Conservation (phyloP, 2,797 vertebrate species). For the Propithecus deckenii region DNA sequence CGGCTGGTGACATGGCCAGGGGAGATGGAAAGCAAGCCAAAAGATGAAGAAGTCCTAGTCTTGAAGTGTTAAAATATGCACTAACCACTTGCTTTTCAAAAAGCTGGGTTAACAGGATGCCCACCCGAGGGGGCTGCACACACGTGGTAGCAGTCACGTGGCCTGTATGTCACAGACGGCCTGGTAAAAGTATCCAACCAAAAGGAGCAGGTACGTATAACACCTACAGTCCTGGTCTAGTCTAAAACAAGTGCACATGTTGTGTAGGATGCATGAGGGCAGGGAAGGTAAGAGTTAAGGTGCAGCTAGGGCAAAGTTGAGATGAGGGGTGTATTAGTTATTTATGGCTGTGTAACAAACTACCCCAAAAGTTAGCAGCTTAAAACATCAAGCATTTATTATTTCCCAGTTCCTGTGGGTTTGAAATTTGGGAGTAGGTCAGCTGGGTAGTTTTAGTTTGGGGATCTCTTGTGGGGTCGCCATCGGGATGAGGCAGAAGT, state of each 20-base stretch:
- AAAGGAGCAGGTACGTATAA: neutral
- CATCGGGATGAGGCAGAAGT: neutral
- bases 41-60: neutral
- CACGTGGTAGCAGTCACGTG: too few species aligned
- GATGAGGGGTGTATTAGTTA: neutral
- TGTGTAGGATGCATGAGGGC: neutral
- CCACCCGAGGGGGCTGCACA: neutral
- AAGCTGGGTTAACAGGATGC: neutral
- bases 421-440: neutral
- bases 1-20: neutral
- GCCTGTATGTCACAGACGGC: neutral
- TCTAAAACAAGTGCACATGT: neutral
- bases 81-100: neutral
- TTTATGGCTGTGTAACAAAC: neutral
- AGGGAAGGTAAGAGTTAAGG: neutral
- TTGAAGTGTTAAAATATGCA: neutral
- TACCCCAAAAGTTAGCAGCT: neutral
- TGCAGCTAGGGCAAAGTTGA: neutral
- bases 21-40: neutral
- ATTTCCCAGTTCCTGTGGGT: neutral
- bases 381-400: neutral
- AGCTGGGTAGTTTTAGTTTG: neutral
- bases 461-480: neutral
- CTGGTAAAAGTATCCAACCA: neutral
- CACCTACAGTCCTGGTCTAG: accelerated